Evolutionary conservation across 2,797 vertebrate genomes (phyloP).

Genomic region (Halcyon leucocephala): DNA sequence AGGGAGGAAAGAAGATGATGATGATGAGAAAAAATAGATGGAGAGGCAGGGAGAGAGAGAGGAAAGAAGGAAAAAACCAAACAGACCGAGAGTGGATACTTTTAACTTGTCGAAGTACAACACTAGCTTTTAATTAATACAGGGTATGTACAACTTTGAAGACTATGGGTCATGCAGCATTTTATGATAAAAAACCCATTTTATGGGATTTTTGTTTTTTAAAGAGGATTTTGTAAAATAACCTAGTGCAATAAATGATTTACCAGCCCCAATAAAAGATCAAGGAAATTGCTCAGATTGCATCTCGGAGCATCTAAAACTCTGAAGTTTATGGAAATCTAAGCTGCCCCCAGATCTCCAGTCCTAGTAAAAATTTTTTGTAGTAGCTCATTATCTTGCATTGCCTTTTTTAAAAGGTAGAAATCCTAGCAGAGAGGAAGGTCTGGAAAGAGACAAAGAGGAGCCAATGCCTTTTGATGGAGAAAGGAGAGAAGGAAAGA

Average conservation of each 20-base stretch:
- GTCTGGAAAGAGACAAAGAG: conserved; percentile 49
- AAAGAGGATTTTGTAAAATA: conserved; percentile 77
- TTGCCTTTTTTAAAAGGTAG: conserved; percentile 59
- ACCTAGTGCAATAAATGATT: conserved; percentile 76
- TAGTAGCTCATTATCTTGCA: conserved; percentile 70
- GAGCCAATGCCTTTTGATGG: neutral
- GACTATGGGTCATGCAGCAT: conserved; percentile 38
- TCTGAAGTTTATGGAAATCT: conserved; percentile 70
- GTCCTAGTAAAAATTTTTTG: conserved; percentile 50
- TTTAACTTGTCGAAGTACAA: conserved; percentile 47
- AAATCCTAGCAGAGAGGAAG: conserved; percentile 32
- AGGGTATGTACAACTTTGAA: conserved; percentile 66
- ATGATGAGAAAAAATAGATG: neutral
- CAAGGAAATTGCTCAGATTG: conserved; percentile 81
- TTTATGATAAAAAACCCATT: conserved; percentile 74
- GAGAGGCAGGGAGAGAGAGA: neutral
- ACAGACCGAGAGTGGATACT: neutral
- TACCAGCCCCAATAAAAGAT: conserved; percentile 81
- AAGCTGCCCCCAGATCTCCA: conserved; percentile 67
- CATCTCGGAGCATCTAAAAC: conserved; percentile 76
- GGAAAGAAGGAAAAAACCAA: no score
- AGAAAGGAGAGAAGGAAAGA: neutral
- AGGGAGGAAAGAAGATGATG: neutral
- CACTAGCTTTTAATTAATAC: conserved; percentile 73
- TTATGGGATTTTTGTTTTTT: conserved; percentile 73